Evolutionary conservation across 2,888 invertebrate species (phyloP).

Genomic region (Asteroscopus sphinx): DNA sequence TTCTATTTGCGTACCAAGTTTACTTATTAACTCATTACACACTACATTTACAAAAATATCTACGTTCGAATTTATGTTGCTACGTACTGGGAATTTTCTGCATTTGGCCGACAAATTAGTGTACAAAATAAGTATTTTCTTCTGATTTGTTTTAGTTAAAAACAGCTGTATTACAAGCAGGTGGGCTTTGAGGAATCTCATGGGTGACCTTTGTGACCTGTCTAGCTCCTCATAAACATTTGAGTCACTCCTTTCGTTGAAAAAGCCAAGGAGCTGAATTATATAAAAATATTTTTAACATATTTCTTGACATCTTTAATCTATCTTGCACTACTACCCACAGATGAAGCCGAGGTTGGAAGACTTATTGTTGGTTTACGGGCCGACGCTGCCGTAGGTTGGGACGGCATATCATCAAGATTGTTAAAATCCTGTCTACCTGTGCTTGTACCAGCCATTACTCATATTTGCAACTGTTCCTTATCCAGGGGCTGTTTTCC

Average conservation of each 20-base stretch:
- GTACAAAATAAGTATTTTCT: constrained; percentile 6
- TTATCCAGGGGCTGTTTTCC: no score
- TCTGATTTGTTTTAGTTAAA: constrained; percentile 16
- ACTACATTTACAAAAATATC: constrained; percentile 16
- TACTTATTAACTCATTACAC: constrained; percentile 2
- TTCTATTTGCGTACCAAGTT: neutral
- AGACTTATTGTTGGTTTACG: no score
- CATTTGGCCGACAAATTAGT: constrained; percentile 8
- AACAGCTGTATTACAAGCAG: constrained; percentile 16
- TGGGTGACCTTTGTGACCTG: constrained; percentile 34
- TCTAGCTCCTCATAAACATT: constrained; percentile 17
- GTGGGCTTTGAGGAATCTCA: constrained; percentile 27
- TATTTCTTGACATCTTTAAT: no score
- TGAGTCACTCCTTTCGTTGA: constrained; percentile 27
- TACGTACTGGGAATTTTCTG: constrained; percentile 2
- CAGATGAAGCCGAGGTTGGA: no score
- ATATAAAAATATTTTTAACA: no score
- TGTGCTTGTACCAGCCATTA: no score
- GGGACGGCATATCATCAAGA: no score
- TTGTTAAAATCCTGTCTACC: no score
- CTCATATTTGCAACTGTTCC: no score
- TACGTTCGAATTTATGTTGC: constrained; percentile 1
- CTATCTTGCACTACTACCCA: no score
- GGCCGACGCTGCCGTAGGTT: no score
- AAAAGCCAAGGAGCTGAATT: no score